Percentiles rank a stretch among this genome's conserved stretches.
These are phyloP conservation scores for Cantharis nigra DNA, from an alignment of 2,888 invertebrate genomes.

Conservation along the genomic window DNA sequence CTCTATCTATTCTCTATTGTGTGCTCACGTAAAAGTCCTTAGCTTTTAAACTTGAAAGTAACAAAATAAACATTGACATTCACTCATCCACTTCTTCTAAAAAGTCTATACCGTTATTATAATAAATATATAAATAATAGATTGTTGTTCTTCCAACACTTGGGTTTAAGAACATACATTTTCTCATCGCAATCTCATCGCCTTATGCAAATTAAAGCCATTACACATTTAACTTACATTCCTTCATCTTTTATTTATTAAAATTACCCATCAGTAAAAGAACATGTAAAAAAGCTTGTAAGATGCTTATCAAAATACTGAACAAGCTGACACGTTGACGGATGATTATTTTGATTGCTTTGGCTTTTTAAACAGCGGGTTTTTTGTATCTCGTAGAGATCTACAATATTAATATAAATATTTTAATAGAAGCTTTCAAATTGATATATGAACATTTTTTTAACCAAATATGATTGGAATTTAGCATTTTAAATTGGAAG, in stretches of 20 bases:
- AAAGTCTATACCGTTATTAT: neutral
- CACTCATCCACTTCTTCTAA: neutral
- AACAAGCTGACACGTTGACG: slow-evolving; percentile 41
- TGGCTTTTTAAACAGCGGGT: slow-evolving; percentile 27
- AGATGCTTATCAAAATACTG: slow-evolving; percentile 41
- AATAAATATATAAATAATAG: neutral
- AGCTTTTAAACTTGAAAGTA: neutral
- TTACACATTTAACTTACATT: slow-evolving; percentile 14
- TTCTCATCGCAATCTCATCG: neutral
- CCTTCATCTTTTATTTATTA: slow-evolving; percentile 18
- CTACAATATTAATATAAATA: neutral
- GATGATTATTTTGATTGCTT: slow-evolving; percentile 38
- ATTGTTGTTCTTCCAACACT: neutral
- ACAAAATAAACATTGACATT: neutral
- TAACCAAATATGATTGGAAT: neutral
- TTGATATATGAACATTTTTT: neutral
- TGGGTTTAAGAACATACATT: neutral
- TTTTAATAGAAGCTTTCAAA: neutral
- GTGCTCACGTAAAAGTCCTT: neutral
- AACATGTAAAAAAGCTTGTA: slow-evolving; percentile 25
- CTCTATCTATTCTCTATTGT: neutral
- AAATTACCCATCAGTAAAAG: slow-evolving; percentile 12
- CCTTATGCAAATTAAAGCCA: slow-evolving; percentile 11
- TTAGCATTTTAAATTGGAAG: neutral
- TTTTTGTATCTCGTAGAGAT: neutral